These are phyloP conservation scores for Epinotia demarniana DNA, from an alignment of 2,888 invertebrate genomes.

Conservation along the genomic window DNA sequence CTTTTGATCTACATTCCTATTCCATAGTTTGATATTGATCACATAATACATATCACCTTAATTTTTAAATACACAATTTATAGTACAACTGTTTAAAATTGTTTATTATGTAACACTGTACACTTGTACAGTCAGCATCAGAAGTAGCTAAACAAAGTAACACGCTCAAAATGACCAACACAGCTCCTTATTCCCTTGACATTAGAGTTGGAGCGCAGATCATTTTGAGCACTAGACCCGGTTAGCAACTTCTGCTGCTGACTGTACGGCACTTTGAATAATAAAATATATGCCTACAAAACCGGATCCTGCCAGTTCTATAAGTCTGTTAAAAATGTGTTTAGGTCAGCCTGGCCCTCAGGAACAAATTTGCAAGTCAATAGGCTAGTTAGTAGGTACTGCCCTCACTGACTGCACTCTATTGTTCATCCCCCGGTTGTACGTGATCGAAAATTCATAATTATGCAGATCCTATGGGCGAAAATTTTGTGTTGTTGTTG, in stretches of 20 bases:
- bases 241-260: too few species aligned
- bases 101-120: too few species aligned
- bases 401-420: not conserved
- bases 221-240: too few species aligned
- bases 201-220: too few species aligned
- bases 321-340: not conserved
- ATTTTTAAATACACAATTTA: not conserved
- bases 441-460: conserved; percentile 13
- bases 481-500: conserved; percentile 7
- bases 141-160: too few species aligned
- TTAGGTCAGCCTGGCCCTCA: not conserved
- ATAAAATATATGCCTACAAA: not conserved
- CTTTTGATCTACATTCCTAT: too few species aligned
- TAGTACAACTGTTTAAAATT: not conserved
- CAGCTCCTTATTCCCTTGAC: too few species aligned
- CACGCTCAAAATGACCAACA: too few species aligned
- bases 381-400: conserved; percentile 24
- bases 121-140: too few species aligned
- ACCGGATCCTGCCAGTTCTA: not conserved
- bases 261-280: too few species aligned
- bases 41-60: too few species aligned
- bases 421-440: not conserved
- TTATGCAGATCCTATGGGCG: conserved; percentile 17
- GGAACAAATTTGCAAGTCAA: conserved; percentile 33
- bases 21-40: too few species aligned